These are phyloP conservation scores for Gephyroberyx darwinii DNA, from an alignment of 2,797 vertebrate species.

Conservation along the genomic window DNA sequence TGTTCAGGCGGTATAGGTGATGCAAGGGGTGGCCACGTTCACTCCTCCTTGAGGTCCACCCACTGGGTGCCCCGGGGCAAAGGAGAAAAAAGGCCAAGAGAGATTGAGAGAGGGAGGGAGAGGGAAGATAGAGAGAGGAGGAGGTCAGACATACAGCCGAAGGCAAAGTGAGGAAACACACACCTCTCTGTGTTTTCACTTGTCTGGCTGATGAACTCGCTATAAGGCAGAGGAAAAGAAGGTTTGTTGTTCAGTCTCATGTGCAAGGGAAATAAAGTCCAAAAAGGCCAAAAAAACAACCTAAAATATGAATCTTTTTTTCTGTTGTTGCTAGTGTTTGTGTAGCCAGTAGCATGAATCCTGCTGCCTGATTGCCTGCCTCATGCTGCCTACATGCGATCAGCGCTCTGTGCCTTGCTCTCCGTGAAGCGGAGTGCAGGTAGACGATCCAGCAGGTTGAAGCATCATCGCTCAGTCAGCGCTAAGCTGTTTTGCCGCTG, in stretches of 20 bases:
- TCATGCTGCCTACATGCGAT: too few relatives aligned
- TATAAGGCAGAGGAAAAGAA: slow-evolving; percentile 30
- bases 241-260: slow-evolving; percentile 24
- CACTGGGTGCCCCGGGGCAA: slow-evolving; percentile 57
- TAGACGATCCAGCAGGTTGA: too few relatives aligned
- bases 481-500: too few relatives aligned
- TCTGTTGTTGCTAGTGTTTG: background rate
- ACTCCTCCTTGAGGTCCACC: slow-evolving; percentile 58
- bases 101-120: background rate
- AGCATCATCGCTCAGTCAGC: too few relatives aligned
- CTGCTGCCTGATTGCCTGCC: background rate
- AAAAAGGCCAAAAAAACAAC: too few relatives aligned
- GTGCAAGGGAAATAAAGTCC: slow-evolving; percentile 45
- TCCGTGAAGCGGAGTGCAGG: too few relatives aligned
- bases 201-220: slow-evolving; percentile 73
- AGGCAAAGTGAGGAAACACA: slow-evolving; percentile 66
- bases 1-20: slow-evolving; percentile 56
- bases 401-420: too few relatives aligned
- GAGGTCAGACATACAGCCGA: slow-evolving; percentile 71
- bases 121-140: slow-evolving; percentile 59
- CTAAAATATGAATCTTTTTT: too few relatives aligned
- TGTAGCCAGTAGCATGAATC: background rate
- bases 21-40: slow-evolving; percentile 55
- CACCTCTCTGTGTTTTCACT: slow-evolving; percentile 76
- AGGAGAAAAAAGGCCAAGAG: slow-evolving; percentile 60